These are phyloP conservation scores for Osmerus mordax DNA, from an alignment of 2,113 vertebrate genomes.

Conservation along the genomic window DNA sequence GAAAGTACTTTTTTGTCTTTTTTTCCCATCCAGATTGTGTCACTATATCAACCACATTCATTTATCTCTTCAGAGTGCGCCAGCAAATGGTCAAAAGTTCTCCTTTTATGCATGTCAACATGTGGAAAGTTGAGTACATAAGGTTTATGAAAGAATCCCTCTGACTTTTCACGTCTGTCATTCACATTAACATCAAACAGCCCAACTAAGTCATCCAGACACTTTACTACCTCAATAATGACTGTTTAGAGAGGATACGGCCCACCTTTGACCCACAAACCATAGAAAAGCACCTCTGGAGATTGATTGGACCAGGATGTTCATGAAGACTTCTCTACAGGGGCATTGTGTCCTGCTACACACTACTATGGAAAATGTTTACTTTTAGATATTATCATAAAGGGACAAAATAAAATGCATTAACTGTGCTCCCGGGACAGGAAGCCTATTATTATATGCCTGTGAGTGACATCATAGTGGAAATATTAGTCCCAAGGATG, in stretches of 20 bases:
- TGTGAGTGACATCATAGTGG: background rate
- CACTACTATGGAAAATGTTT: too few species aligned
- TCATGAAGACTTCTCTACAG: background rate
- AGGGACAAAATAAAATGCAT: too few species aligned
- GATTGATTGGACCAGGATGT: background rate
- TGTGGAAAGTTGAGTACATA: too few species aligned
- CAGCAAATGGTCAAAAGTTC: too few species aligned
- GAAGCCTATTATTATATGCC: background rate
- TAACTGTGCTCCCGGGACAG: too few species aligned
- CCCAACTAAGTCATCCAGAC: background rate
- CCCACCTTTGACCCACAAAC: background rate
- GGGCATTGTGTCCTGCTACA: background rate
- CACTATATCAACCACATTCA: too few species aligned
- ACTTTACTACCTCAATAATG: background rate
- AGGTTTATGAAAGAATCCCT: too few species aligned
- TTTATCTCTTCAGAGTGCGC: too few species aligned
- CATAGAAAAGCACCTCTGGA: background rate
- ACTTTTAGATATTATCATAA: too few species aligned
- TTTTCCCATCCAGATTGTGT: too few species aligned
- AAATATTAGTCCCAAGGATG: background rate
- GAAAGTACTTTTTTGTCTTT: too few species aligned
- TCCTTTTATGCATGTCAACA: too few species aligned
- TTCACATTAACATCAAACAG: background rate
- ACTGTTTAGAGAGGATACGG: background rate
- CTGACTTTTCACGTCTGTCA: background rate